Evolutionary conservation across 2,113 vertebrate genomes (phyloP).

Genomic region (Sialia sialis): DNA sequence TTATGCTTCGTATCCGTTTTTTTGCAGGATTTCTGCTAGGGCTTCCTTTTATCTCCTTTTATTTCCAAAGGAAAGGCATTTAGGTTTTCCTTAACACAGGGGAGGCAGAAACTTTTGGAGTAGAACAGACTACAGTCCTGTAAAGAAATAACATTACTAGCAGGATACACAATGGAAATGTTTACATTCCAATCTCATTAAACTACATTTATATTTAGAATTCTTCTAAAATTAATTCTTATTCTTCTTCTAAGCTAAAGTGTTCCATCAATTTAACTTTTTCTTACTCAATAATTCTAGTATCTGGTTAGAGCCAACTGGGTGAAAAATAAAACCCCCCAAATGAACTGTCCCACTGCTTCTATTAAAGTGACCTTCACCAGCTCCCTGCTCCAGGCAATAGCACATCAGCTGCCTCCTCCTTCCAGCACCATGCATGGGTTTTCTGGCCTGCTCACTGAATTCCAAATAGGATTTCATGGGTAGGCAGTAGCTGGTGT

Average conservation of each 20-base stretch:
- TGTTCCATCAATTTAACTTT: not conserved
- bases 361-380: not conserved
- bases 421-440: not conserved
- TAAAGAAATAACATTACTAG: not conserved
- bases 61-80: conserved; percentile 85
- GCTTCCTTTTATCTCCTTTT: conserved; percentile 75
- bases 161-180: not conserved
- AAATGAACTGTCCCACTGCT: not conserved
- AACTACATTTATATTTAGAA: not conserved
- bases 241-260: not conserved
- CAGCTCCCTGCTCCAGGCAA: not conserved
- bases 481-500: not conserved
- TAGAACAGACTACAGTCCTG: conserved; percentile 92
- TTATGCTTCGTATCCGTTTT: not conserved
- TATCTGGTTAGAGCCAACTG: not conserved
- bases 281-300: not conserved
- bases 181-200: not conserved
- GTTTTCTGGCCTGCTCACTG: not conserved
- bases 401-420: not conserved
- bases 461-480: conserved; percentile 8
- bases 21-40: not conserved
- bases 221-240: not conserved
- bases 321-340: not conserved
- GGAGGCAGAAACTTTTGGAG: conserved; percentile 84
- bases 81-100: conserved; percentile 79